Percentiles rank a stretch among this genome's conserved stretches.
phyloP scores from a whole-genome alignment of 2,888 invertebrate species.

The Hesperia comma region DNA sequence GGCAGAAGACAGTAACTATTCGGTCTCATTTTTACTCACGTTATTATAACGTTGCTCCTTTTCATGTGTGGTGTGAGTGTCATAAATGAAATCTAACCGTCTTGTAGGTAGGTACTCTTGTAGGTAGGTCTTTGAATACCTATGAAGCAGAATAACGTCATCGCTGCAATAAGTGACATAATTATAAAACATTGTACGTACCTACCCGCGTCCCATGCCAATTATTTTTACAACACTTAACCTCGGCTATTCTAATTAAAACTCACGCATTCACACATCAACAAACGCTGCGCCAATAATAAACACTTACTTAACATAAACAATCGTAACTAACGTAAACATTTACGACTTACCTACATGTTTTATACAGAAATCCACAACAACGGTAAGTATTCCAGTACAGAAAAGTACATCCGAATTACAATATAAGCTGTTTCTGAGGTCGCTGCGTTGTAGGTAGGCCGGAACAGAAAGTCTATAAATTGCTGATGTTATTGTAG shows the following conservation, averaged over 20 bases:
- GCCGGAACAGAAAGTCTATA: conserved; percentile 38
- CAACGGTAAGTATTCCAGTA: conserved; percentile 29
- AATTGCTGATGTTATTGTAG: conserved; percentile 48
- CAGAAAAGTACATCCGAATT: conserved; percentile 1
- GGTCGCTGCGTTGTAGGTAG: conserved; percentile 8
- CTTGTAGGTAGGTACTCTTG: too few species aligned
- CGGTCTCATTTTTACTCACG: too few species aligned
- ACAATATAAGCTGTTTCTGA: neutral
- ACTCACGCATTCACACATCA: conserved; percentile 24
- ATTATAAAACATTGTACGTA: neutral
- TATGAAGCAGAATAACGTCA: neutral
- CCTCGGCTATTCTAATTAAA: conserved; percentile 16
- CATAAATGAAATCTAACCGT: too few species aligned
- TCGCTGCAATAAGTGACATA: neutral
- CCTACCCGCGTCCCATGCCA: conserved; percentile 5
- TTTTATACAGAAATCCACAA: conserved; percentile 26
- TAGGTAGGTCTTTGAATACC: too few species aligned
- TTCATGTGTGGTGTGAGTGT: too few species aligned
- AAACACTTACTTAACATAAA: conserved; percentile 33
- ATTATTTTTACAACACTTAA: conserved; percentile 18
- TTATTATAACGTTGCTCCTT: too few species aligned
- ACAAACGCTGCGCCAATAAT: conserved; percentile 27
- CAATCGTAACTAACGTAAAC: conserved; percentile 35
- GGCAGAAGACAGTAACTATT: too few species aligned
- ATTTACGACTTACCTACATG: conserved; percentile 39